A percentile compares a stretch with the other conserved stretches of the same genome.
phyloP scores from a whole-genome alignment of 2,797 vertebrate species.

The Galago senegalensis region DNA sequence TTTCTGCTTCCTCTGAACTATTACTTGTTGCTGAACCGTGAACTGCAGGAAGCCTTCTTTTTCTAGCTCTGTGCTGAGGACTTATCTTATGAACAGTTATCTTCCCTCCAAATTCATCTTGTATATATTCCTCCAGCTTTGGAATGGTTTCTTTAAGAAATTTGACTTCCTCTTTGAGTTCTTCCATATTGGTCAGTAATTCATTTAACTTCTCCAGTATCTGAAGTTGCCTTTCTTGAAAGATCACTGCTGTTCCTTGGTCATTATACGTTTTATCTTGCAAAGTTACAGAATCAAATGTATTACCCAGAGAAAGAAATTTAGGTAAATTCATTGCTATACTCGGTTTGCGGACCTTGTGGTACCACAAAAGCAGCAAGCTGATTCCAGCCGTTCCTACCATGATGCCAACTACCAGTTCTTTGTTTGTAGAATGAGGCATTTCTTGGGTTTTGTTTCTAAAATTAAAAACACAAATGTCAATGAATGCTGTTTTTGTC shows the following conservation, averaged over 20 bases:
- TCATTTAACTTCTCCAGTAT: conserved; percentile 94
- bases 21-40: conserved; percentile 84
- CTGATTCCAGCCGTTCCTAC: conserved; percentile 95
- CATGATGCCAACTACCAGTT: conserved; percentile 93
- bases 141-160: conserved; percentile 94
- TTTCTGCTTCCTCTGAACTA: conserved; percentile 92
- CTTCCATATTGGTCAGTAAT: conserved; percentile 93
- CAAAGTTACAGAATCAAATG: conserved; percentile 64
- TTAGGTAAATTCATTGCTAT: conserved; percentile 58
- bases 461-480: conserved; percentile 79
- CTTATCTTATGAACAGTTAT: conserved; percentile 87
- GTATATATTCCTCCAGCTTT: conserved; percentile 93
- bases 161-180: conserved; percentile 95
- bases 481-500: conserved; percentile 45
- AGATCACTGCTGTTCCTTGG: conserved; percentile 81
- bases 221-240: conserved; percentile 92
- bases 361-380: conserved; percentile 92
- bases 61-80: conserved; percentile 91
- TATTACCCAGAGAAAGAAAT: conserved; percentile 53
- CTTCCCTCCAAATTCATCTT: conserved; percentile 91
- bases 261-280: conserved; percentile 76
- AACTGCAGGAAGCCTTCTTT: conserved; percentile 89
- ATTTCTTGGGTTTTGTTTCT: conserved; percentile 90
- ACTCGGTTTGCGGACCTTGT: conserved; percentile 78
- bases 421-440: conserved; percentile 92